Evolutionary conservation across 1,140 invertebrate genomes (phyloP).

Genomic region (Eupeodes corollae): DNA sequence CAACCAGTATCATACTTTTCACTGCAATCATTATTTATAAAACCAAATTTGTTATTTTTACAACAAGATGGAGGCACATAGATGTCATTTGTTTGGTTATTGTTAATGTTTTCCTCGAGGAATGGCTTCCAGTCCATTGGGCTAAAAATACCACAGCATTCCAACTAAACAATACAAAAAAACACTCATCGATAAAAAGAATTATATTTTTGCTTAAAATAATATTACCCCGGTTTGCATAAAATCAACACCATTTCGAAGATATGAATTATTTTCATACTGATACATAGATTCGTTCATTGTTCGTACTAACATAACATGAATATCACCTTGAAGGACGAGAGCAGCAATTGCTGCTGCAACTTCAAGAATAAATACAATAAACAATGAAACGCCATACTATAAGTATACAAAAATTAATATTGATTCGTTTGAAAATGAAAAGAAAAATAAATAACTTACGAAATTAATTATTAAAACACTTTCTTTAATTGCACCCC

Average conservation of each 20-base stretch:
- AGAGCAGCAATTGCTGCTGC: constrained; percentile 70
- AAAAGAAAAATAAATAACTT: constrained; percentile 30
- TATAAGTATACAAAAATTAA: constrained; percentile 33
- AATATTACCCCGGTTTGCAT: constrained; percentile 55
- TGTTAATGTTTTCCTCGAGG: constrained; percentile 15
- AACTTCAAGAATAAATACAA: constrained; percentile 72
- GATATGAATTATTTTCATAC: constrained; percentile 43
- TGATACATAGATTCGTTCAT: constrained; percentile 45
- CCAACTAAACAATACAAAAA: constrained; percentile 44
- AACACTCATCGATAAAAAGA: not conserved
- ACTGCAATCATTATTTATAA: constrained; percentile 14
- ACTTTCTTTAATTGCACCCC: constrained; percentile 71
- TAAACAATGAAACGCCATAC: constrained; percentile 67
- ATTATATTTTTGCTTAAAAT: constrained; percentile 10
- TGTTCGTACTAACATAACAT: constrained; percentile 43
- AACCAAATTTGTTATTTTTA: constrained; percentile 15
- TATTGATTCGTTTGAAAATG: not conserved
- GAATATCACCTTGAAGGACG: constrained; percentile 51
- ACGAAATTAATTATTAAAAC: constrained; percentile 70
- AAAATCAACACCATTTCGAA: constrained; percentile 46
- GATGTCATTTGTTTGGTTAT: constrained; percentile 19
- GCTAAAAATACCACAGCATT: constrained; percentile 59
- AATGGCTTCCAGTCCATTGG: constrained; percentile 51
- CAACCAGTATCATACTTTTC: constrained; percentile 50
- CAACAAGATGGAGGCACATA: constrained; percentile 48